phyloP scores from a whole-genome alignment of 2,113 vertebrate genomes.

The Oceanites oceanicus region DNA sequence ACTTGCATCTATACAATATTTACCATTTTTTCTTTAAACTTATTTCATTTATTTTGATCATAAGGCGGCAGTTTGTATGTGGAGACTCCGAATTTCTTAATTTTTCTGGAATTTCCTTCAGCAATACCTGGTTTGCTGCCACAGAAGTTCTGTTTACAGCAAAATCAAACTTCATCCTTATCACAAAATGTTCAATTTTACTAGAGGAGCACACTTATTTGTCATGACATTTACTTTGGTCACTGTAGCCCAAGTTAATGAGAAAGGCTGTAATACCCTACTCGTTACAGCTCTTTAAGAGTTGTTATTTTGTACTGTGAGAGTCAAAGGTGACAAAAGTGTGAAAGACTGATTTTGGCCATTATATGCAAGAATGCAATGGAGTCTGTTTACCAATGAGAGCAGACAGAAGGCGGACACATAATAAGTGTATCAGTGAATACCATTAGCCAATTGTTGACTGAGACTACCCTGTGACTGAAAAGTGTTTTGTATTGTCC shows the following conservation, averaged over 20 bases:
- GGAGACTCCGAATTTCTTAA: neutral
- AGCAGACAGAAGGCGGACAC: neutral
- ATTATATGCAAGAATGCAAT: rapidly evolving
- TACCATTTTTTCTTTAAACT: neutral
- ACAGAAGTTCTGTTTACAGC: neutral
- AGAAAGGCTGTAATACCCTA: neutral
- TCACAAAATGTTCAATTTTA: neutral
- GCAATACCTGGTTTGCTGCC: neutral
- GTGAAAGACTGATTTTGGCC: neutral
- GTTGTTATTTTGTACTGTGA: neutral
- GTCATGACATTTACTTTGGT: neutral
- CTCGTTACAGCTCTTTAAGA: neutral
- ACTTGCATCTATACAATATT: neutral
- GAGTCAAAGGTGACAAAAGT: neutral
- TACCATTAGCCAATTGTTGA: neutral
- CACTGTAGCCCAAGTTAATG: neutral
- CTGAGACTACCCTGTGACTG: neutral
- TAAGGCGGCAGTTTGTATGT: neutral
- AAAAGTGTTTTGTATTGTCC: neutral
- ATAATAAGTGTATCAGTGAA: no score
- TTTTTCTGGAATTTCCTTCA: neutral
- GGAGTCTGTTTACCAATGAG: neutral
- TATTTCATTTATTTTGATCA: neutral
- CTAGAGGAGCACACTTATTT: neutral
- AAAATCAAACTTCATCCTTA: neutral